Base-by-base conservation (phyloP, 2,113 vertebrate species). In the Platanista minor region DNA sequence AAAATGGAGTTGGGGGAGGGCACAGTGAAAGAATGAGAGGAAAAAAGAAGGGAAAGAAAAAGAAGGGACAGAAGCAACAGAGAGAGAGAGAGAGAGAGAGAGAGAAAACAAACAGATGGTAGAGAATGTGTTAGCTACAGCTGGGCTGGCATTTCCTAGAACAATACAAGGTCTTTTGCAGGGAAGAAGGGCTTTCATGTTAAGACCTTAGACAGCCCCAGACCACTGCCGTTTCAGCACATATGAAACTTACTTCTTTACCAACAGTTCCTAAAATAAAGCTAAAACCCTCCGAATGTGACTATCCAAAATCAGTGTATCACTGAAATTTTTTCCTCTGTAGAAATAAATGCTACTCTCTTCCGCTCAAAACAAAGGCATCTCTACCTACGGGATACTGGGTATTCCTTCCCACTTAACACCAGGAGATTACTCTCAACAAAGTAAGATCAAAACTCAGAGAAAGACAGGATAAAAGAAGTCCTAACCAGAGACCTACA, bases 331-430 rank as follows among this genome's bases (percentile, higher is more conserved):
- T 71, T 80, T 72, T 69, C 78, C 31, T 84, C 64, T 52, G 3
- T n/a, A 85, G 41, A 90, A 78, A 82, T 49, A 54, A 72, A 94
- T 78, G 36, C 86, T 83, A 49, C 77, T 83, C 49, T 66, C 31
- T 95, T 96, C 23, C 91, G 72, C 93, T 93, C 49, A 83, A 88
- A 96, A 95, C 39, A 95, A 86, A 86, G 49, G 36, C 77, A 89
- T 75, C 92, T 69, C 92, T 69, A 88, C 59, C 87, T 81, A 25
- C 39, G 31, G 20, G 36, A 66, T 82, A 31, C 21, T 67, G 64
- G 66, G 62, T 54, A 31, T 77, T 93, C 61, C 66, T 92, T 77
- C 86, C 64, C 61, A 54, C 29, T 96, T 54, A 71, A 71, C 57
- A 78, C 52, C 72, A 91, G 75, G 67, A 96, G 93, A 90, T 77